Base-by-base conservation (phyloP, 2,797 vertebrate genomes). In the Orientallactaga sibirica region DNA sequence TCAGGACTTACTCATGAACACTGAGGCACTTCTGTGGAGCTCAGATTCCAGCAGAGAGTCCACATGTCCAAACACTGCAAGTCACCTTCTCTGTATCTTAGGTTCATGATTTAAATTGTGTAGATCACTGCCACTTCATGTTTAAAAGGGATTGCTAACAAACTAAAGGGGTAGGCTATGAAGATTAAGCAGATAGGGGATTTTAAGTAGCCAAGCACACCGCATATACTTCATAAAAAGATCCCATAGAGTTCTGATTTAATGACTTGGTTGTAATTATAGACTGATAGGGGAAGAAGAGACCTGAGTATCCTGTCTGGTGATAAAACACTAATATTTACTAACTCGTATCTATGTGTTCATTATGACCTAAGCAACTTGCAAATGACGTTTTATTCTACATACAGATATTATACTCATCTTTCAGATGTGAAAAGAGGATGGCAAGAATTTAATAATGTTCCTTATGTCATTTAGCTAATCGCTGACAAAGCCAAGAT, bases 151-250 rank as follows among this genome's bases (percentile, higher is more conserved):
- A 66, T 82, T 85, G 7, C 24, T 75, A 93, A 70, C 9, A 85
- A 64, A 64, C 61, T 76, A 78, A 78, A 76, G 29, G 29, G 22
- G 20, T 3, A 64, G 61, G 10, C 52, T 84, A 58, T 68, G 43
- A 71, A 66, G 76, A 89, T 78, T 61, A 92, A 85, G 83, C 22
- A 95, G 24, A 74, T 6, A 68, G 25, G 64, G 25, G 37, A 58
- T 91, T 92, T 41, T 76, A 82, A 87, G 81, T 79, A 94, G n/a
- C 16, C 29, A 24, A 52, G 27, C 41, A 88, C 62, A 93, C 61
- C 87, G 41, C 80, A 87, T 68, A 10, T 89, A 25, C 29, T 94
- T 81, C 92, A 77, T 48, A 80, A 86, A 80, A 16, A 70, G 43
- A 37, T 75, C 29, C 29, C 5, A 68, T 43, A 79, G 27, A 75